These are phyloP conservation scores for Phenacoccus solenopsis DNA, from an alignment of 1,140 invertebrate genomes.

Conservation along the genomic window DNA sequence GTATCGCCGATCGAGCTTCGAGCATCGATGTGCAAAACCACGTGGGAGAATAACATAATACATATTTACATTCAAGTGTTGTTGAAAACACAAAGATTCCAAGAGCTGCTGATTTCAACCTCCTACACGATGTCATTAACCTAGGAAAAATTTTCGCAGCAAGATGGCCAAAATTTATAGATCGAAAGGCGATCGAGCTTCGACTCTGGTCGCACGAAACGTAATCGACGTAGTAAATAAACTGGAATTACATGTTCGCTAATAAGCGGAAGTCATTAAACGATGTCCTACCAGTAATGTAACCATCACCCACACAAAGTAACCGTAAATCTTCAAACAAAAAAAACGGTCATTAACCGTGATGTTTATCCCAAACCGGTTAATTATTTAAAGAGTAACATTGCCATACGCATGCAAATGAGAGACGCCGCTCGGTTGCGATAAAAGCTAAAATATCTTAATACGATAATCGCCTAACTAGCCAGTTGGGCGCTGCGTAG, in stretches of 20 bases:
- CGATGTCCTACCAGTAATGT: conserved; percentile 9
- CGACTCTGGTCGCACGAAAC: not conserved
- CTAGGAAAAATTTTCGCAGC: not conserved
- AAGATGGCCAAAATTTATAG: not conserved
- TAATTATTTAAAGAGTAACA: not conserved
- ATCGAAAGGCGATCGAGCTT: not conserved
- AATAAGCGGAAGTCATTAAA: conserved; percentile 11
- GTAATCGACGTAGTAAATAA: not conserved
- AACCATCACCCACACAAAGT: conserved; percentile 9
- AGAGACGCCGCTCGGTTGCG: no score
- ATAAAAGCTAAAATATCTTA: not conserved
- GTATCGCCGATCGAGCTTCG: no score
- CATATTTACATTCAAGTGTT: no score
- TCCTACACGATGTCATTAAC: not conserved
- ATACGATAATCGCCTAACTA: not conserved
- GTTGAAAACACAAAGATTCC: no score
- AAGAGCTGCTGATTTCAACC: no score
- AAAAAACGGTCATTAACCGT: conserved; percentile 12
- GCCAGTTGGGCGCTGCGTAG: not conserved
- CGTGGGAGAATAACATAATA: no score
- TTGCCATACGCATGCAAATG: not conserved
- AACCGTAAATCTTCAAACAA: not conserved
- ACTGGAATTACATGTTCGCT: conserved; percentile 12
- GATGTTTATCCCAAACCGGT: conserved; percentile 1
- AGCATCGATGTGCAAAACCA: no score